Evolutionary conservation across 1,140 invertebrate species (phyloP).

Genomic region (Copidosoma floridanum): DNA sequence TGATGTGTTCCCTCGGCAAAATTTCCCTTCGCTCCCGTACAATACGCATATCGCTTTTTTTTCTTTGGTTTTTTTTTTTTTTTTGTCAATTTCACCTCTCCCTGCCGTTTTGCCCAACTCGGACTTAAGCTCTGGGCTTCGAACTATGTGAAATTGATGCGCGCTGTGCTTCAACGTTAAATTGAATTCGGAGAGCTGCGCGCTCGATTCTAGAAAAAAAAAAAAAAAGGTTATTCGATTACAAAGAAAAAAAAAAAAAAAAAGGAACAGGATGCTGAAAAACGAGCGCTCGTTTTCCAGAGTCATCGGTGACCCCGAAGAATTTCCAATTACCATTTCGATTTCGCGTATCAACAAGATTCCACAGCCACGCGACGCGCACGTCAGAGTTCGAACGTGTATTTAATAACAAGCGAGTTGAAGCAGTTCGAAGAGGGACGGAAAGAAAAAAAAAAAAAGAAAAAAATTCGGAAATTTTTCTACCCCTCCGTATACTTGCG

Average conservation of each 20-base stretch:
- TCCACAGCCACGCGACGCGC: too few species aligned
- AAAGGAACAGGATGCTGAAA: too few species aligned
- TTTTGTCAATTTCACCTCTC: slow-evolving; percentile 1
- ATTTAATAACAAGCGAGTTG: too few species aligned
- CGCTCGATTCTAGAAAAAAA: slow-evolving; percentile 22
- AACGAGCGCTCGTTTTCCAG: slow-evolving; percentile 7
- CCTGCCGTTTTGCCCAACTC: neutral
- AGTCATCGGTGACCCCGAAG: neutral
- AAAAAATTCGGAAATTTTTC: too few species aligned
- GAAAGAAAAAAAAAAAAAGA: too few species aligned
- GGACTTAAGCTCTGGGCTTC: neutral
- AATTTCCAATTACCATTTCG: neutral
- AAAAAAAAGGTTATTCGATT: too few species aligned
- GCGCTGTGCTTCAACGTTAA: slow-evolving; percentile 26
- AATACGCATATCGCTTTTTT: too few species aligned
- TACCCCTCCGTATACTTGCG: too few species aligned
- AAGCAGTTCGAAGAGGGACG: too few species aligned
- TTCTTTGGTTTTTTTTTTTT: neutral
- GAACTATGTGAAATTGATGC: slow-evolving; percentile 10
- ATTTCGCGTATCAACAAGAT: too few species aligned
- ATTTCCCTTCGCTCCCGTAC: neutral
- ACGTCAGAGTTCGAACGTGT: too few species aligned
- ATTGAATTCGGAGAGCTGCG: slow-evolving; percentile 33
- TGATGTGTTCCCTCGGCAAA: neutral
- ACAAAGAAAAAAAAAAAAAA: too few species aligned